Percentiles rank a stretch among this genome's conserved stretches.
Evolutionary conservation across 1,140 invertebrate species (phyloP).

Genomic region (Leptopilina clavipes): DNA sequence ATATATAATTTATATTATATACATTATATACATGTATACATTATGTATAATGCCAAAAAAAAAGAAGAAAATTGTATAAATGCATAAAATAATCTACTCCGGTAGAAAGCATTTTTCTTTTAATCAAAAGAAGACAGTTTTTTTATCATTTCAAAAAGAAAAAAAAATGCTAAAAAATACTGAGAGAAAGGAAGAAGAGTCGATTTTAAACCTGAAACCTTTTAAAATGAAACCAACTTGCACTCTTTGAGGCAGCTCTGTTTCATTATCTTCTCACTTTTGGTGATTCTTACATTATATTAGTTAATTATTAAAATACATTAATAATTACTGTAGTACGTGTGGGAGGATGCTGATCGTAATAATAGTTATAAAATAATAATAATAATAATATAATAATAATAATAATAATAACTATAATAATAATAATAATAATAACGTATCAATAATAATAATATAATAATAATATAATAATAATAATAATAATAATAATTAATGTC

Average conservation of each 20-base stretch:
- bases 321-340: constrained; percentile 64
- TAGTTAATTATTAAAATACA: constrained; percentile 66
- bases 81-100: constrained; percentile 39
- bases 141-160: constrained; percentile 30
- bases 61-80: constrained; percentile 45
- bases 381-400: constrained; percentile 46
- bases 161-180: constrained; percentile 28
- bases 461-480: constrained; percentile 51
- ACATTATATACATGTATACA: constrained; percentile 37
- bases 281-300: constrained; percentile 54
- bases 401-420: constrained; percentile 42
- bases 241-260: constrained; percentile 45
- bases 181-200: constrained; percentile 8
- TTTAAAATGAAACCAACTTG: constrained; percentile 64
- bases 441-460: constrained; percentile 22
- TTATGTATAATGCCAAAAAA: constrained; percentile 47
- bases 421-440: constrained; percentile 53
- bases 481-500: constrained; percentile 62
- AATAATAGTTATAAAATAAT: constrained; percentile 63
- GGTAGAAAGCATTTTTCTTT: constrained; percentile 39
- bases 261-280: constrained; percentile 44
- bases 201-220: constrained; percentile 49
- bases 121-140: constrained; percentile 37
- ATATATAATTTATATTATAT: constrained; percentile 35
- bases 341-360: constrained; percentile 61